Base-by-base conservation (phyloP, 2,888 invertebrate species). In the Lithophane leautieri region DNA sequence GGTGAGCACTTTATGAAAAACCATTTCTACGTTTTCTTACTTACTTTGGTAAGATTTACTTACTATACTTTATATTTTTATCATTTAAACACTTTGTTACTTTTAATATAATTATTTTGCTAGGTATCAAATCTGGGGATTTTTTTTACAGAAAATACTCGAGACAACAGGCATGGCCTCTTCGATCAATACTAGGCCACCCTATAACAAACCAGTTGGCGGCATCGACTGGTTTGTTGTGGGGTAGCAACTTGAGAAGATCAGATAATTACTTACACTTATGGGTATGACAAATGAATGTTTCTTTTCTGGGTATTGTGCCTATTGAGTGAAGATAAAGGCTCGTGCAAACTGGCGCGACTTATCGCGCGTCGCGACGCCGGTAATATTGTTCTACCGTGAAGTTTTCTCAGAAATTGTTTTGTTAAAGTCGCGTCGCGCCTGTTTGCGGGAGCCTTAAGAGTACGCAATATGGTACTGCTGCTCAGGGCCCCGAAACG, bases 151-250 rank as follows among this genome's bases (percentile, higher is more conserved):
- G 34, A 34, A 34, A 34, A 34, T 34, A 34, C 34, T 34, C 34
- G 34, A 34, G 34, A 34, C 42, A 54, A n/a, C 42, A 19, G 25
- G 14, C 8, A 61, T 52, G 44, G 22, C 28, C 11, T 50, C n/a
- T 78, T 58, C 28, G n/a, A 78, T 78, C 58, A 58, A 58, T 60
- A 76, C 44, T 52, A 54, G 19, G 28, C 22, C 28, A 73, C 73
- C 34, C 28, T 28, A 54, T 42, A 22, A 52, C 19, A 11, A 11
- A n/a, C n/a, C 14, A 14, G 14, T 54, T 6, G 12, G 16, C 42
- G 28, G 28, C n/a, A 44, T 28, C 16, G 14, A 62, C 44, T 47
- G 40, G 9, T 28, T 54, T 70, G 34, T 14, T 47, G 40, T 28
- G 28, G 60, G 42, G 52, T 61, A 61, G 16, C 14, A 52, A 76